Conservation (phyloP, 2,888 invertebrate genomes). For the Atrina japonica region DNA sequence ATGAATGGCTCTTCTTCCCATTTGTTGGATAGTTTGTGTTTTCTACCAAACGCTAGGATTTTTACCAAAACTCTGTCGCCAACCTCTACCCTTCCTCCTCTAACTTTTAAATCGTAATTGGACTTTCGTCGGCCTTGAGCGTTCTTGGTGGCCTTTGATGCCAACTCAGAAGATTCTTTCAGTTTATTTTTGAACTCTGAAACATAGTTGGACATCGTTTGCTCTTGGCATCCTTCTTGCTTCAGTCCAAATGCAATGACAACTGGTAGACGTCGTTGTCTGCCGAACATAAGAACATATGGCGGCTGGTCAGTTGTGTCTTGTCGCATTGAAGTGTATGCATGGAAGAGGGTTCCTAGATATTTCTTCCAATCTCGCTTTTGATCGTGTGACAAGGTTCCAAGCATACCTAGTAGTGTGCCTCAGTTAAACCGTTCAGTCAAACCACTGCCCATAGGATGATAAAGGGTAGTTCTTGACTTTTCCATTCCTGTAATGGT, state of each 20-base stretch:
- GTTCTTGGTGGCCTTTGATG: no score
- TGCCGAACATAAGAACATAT: constrained; percentile 43
- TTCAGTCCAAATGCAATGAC: constrained; percentile 35
- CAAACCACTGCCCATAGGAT: constrained; percentile 47
- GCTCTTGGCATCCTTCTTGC: no score
- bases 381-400: constrained; percentile 32
- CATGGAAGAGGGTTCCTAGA: constrained; percentile 31
- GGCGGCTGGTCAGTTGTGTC: constrained; percentile 42
- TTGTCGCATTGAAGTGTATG: constrained; percentile 41
- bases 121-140: no score
- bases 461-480: constrained; percentile 44
- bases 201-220: no score
- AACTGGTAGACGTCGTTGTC: constrained; percentile 35
- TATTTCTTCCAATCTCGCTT: constrained; percentile 46
- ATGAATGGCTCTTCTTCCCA: no score
- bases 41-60: no score
- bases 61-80: no score
- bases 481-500: constrained; percentile 37
- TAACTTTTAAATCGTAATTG: no score
- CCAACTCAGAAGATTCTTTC: no score
- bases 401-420: not conserved
- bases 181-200: no score
- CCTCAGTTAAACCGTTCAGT: constrained; percentile 34
- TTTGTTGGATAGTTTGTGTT: no score
- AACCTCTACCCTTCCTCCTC: no score